Evolutionary conservation across 2,113 vertebrate genomes (phyloP), one percentile per base, ranked within the genome.

Genomic region (Cebidichthys violaceus): DNA sequence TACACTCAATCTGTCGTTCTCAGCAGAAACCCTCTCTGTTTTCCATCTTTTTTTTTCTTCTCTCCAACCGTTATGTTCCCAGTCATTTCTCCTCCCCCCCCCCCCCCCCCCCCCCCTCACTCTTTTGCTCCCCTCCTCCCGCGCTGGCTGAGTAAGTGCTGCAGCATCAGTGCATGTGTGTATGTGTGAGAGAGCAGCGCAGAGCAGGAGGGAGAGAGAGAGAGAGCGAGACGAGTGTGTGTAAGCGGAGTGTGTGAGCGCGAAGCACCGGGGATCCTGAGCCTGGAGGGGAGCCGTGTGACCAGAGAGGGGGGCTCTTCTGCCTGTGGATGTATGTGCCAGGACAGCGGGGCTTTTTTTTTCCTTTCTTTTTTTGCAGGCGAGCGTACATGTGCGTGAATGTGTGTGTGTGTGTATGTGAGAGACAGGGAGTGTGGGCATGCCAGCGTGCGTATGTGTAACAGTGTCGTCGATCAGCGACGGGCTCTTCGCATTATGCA

Each of bases 81-180:
- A 90, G 74, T 91, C 88, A 60, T 81, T 79, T 84, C 79, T 77
- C 72, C 72, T 68, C 68, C 71, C 27, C 15, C 43, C 64, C 4
- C 69, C 55, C 55, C 74, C 55, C 74, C 54, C 27, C 69, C 75
- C 62, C 85, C 70, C 37, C 81, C 85, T 70, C 86, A 85, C 89
- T 88, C 89, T 81, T 86, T 87, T 74, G 85, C 93, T 90, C 90
- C 92, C 90, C 90, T 90, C 89, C 89, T 92, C 90, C 91, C 90
- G 74, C 84, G 77, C 90, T 90, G 90, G 88, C 89, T 90, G 92
- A 90, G 89, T 91, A 87, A 93, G 90, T 94, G 93, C 92, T 94
- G 95, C 95, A 95, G 95, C 94, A 94, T 94, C 91, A 81, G 86
- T 92, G 89, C 89, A 84, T 89, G 87, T 90, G 93, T 85, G 88